These are phyloP conservation scores for Oegoconia quadripuncta DNA, from an alignment of 2,888 invertebrate species.

Conservation along the genomic window DNA sequence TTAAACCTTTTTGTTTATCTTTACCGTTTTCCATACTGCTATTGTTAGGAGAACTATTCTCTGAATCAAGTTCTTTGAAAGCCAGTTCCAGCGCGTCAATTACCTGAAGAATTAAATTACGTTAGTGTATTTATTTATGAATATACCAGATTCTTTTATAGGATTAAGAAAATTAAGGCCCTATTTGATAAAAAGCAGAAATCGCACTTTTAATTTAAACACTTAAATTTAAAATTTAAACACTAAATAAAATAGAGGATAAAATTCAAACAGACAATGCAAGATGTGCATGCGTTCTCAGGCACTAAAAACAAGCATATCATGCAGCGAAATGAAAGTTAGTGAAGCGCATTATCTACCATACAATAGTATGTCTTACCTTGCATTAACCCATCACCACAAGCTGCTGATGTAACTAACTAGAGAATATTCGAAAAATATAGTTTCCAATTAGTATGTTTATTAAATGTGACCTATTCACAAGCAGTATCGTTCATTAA, in stretches of 20 bases:
- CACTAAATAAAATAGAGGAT: conserved; percentile 12
- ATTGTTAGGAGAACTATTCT: conserved; percentile 44
- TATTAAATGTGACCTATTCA: too few species aligned
- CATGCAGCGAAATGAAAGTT: conserved; percentile 55
- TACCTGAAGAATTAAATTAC: conserved; percentile 60
- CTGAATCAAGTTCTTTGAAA: conserved; percentile 81
- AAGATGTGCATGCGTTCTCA: conserved; percentile 25
- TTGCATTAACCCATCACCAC: conserved; percentile 64
- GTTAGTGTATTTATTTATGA: background rate
- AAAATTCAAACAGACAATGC: conserved; percentile 23
- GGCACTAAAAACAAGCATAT: conserved; percentile 28
- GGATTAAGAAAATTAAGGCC: background rate
- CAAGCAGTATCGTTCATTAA: too few species aligned
- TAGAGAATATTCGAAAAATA: too few species aligned
- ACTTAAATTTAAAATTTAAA: background rate
- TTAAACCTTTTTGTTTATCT: conserved; percentile 26
- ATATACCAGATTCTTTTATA: background rate
- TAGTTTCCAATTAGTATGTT: too few species aligned
- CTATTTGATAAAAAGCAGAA: background rate
- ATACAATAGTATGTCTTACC: conserved; percentile 52
- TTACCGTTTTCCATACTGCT: conserved; percentile 64
- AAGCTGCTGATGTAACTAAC: conserved; percentile 40
- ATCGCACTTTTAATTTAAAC: background rate
- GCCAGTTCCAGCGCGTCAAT: conserved; percentile 82
- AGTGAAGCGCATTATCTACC: conserved; percentile 40